Base-by-base conservation (phyloP, 2,113 vertebrate species). In the Corydoras sp. region DNA sequence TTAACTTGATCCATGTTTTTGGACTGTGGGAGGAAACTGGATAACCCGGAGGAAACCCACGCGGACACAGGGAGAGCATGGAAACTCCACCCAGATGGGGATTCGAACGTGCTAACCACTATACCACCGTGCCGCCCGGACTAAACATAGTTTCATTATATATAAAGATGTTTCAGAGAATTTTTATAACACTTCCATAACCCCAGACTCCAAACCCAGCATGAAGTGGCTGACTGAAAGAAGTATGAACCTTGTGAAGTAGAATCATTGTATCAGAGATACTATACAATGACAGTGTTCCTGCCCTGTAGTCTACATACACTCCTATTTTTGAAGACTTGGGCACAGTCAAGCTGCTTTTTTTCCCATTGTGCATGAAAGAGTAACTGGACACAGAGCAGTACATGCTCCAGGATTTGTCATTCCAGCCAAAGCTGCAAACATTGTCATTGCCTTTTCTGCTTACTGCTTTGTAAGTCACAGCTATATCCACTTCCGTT, bases 181-280 rank as follows among this genome's bases (percentile, higher is more conserved):
- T 67, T 15, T 32, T 69, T 71, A 87, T 31, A 90, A 18, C 83
- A 0, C 77, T 85, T 6, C 87, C 86, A 72, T 82, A 90, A 32
- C 88, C 89, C 88, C 92, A 92, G 66, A 95, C 87, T 81, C 92
- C 92, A 81, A 95, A 91, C 9, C 89, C 86, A 0, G 89, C 86
- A 67, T 91, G 92, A 9, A 94, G 76, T 0, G 86, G 84, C 77
- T 95, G 88, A 2, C 71, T 82, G 69, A 93, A 93, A 10, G 82
- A 85, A 29, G 87, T 88, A 31, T 90, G 84, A 68, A 86, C 84
- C 54, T 18, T 86, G 68, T 93, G 81, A 60, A 93, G 76, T 50
- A 91, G 89, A 5, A 80, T 86, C 87, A 93, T 80, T 4, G 70
- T 71, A 8, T 90, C 85, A n/a, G 69, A 83, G 3, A 95, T 66